A percentile compares a stretch with the other conserved stretches of the same genome.
These are phyloP conservation scores for Melipona beecheii DNA, from an alignment of 2,888 invertebrate genomes.

Conservation along the genomic window DNA sequence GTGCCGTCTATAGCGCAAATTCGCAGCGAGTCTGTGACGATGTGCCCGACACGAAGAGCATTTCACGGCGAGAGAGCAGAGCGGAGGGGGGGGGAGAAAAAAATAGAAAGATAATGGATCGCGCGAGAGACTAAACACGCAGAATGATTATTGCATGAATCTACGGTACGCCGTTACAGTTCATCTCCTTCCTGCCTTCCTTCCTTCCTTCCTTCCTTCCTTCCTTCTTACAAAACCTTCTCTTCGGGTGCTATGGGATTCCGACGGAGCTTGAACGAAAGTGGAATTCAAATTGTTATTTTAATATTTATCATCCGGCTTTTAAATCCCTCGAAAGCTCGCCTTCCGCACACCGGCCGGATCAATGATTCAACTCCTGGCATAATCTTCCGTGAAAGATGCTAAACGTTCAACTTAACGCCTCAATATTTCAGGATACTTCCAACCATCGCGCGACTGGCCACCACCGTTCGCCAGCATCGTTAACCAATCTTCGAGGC, in stretches of 20 bases:
- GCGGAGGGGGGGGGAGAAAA: background rate
- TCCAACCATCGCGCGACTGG: slow-evolving; percentile 29
- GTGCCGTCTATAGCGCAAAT: background rate
- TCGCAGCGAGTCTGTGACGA: no score
- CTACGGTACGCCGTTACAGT: slow-evolving; percentile 50
- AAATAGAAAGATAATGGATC: slow-evolving; percentile 34
- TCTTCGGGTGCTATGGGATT: slow-evolving; percentile 42
- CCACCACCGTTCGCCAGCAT: background rate
- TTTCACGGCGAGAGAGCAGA: background rate
- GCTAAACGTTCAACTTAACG: slow-evolving; percentile 65
- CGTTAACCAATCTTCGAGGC: background rate
- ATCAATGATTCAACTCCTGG: slow-evolving; percentile 48
- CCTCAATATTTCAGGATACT: slow-evolving; percentile 63
- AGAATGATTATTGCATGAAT: slow-evolving; percentile 75
- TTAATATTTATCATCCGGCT: slow-evolving; percentile 77
- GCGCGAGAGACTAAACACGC: slow-evolving; percentile 67
- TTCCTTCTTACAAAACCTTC: slow-evolving; percentile 28
- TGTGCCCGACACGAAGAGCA: background rate
- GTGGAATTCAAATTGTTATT: slow-evolving; percentile 79
- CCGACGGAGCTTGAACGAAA: slow-evolving; percentile 67
- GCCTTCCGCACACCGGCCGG: slow-evolving; percentile 22
- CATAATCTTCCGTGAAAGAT: slow-evolving; percentile 67
- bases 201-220: slow-evolving; percentile 22
- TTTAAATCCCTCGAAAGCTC: slow-evolving; percentile 68
- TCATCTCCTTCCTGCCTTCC: slow-evolving; percentile 33